These are phyloP conservation scores for Iguana delicatissima DNA, from an alignment of 2,797 vertebrate species.

Conservation along the genomic window DNA sequence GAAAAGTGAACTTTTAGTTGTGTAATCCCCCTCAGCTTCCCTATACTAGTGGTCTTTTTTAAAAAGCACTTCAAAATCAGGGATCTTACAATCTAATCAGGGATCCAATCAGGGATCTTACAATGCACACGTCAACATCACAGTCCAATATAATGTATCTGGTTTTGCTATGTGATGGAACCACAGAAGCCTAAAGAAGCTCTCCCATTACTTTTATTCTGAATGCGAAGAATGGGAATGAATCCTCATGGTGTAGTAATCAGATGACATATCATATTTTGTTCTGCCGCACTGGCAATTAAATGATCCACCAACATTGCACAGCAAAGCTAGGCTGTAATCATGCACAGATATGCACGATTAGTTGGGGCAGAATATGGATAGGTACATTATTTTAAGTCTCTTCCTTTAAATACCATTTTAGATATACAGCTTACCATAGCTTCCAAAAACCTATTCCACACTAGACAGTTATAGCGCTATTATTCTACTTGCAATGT, in stretches of 20 bases:
- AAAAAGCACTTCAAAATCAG: too few relatives aligned
- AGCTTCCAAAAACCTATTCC: not conserved
- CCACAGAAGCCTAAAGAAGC: not conserved
- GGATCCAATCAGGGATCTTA: not conserved
- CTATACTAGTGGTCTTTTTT: too few relatives aligned
- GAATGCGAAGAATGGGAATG: not conserved
- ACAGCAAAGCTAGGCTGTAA: not conserved
- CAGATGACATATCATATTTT: not conserved
- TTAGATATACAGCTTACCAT: not conserved
- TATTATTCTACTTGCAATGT: too few relatives aligned
- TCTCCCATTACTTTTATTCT: not conserved
- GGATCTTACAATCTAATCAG: too few relatives aligned
- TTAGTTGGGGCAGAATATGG: not conserved
- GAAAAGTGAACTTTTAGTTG: too few relatives aligned
- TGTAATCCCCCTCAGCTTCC: too few relatives aligned
- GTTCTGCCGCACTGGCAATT: not conserved
- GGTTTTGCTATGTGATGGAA: not conserved
- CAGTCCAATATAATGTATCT: not conserved
- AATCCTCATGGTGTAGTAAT: not conserved
- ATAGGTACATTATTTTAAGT: not conserved
- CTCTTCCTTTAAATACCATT: not conserved
- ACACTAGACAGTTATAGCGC: too few relatives aligned
- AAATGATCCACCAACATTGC: not conserved
- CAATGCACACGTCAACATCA: not conserved
- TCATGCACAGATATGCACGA: too few relatives aligned